Conservation (phyloP, 2,888 invertebrate species). For the Gymnoscelis rufifasciata region DNA sequence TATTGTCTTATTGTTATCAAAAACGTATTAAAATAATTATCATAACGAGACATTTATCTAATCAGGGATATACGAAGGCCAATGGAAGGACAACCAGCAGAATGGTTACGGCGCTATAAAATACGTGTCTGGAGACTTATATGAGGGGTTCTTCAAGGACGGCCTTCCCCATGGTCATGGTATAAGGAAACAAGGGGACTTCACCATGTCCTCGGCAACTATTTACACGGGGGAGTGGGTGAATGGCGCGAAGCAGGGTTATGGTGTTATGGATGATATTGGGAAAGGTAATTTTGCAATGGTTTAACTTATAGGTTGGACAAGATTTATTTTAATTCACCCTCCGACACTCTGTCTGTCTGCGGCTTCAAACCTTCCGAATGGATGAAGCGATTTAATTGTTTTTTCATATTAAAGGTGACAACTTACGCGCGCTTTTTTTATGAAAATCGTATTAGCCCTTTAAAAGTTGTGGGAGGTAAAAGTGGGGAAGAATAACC, state of each 20-base stretch:
- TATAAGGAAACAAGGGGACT: constrained; percentile 87
- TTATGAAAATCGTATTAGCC: too few relatives aligned
- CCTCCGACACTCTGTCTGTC: too few relatives aligned
- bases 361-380: too few relatives aligned
- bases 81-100: constrained; percentile 89
- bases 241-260: constrained; percentile 87
- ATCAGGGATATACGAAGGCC: constrained; percentile 86
- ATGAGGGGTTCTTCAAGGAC: constrained; percentile 92
- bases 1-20: too few relatives aligned
- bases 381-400: too few relatives aligned
- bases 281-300: constrained; percentile 59
- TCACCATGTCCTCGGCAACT: constrained; percentile 85
- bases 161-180: constrained; percentile 92
- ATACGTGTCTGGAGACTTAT: constrained; percentile 87
- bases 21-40: neutral
- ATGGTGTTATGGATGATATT: constrained; percentile 93
- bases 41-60: constrained; percentile 7
- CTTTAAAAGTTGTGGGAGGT: too few relatives aligned
- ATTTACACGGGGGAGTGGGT: constrained; percentile 95
- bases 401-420: too few relatives aligned
- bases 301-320: too few relatives aligned
- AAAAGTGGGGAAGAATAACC: too few relatives aligned
- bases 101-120: constrained; percentile 89
- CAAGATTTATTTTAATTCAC: too few relatives aligned
- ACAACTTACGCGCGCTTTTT: too few relatives aligned